Conservation (phyloP, 2,888 invertebrate genomes). For the Drosophila barbarae region DNA sequence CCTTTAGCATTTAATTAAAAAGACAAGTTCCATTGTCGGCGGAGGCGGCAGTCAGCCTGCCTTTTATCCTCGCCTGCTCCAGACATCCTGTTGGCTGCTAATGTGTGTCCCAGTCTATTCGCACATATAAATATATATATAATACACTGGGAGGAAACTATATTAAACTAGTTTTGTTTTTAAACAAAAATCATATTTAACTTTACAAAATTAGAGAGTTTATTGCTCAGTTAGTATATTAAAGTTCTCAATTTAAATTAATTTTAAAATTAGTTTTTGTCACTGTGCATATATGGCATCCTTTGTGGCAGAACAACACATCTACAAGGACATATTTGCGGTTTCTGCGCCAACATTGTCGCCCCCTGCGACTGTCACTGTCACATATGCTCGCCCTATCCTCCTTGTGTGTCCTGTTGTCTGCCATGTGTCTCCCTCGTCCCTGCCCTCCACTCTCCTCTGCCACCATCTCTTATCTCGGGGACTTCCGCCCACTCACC, state of each 20-base stretch:
- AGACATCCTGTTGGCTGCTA: slow-evolving; percentile 41
- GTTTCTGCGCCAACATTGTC: slow-evolving; percentile 69
- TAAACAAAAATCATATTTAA: not conserved
- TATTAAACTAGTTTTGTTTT: not conserved
- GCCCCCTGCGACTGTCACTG: slow-evolving; percentile 65
- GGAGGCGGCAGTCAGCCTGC: slow-evolving; percentile 44
- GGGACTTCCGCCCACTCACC: slow-evolving; percentile 40
- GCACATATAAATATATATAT: slow-evolving; percentile 10
- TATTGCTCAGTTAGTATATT: not conserved
- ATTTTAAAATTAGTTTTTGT: slow-evolving; percentile 1
- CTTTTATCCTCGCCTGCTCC: slow-evolving; percentile 41
- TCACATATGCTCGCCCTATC: slow-evolving; percentile 63
- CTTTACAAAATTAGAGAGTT: not conserved
- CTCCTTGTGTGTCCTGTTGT: slow-evolving; percentile 18
- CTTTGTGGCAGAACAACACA: slow-evolving; percentile 45
- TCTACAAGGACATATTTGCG: slow-evolving; percentile 69
- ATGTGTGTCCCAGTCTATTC: slow-evolving; percentile 21
- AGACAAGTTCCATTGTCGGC: slow-evolving; percentile 74
- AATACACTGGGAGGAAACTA: not conserved
- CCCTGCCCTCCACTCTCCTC: not conserved
- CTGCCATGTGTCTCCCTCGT: slow-evolving; percentile 23
- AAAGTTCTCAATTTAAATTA: rapidly evolving
- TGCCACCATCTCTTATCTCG: slow-evolving; percentile 24
- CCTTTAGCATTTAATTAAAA: slow-evolving; percentile 74
- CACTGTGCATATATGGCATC: slow-evolving; percentile 13